Base-by-base conservation (phyloP, 2,797 vertebrate species). In the Paramormyrops hopkinsi region DNA sequence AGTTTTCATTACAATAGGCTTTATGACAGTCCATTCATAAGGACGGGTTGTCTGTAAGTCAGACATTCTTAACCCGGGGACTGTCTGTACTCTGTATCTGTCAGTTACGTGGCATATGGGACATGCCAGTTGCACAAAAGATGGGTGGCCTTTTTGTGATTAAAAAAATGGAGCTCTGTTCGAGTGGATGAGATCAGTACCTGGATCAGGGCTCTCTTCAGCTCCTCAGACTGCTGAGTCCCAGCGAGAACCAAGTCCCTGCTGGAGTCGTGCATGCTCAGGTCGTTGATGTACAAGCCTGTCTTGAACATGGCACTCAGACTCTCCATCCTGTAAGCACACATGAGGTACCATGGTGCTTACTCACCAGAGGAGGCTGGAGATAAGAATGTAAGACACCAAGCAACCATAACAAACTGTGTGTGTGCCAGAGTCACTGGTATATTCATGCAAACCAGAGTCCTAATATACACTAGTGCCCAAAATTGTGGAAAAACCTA, bases 211-310 rank as follows among this genome's bases (percentile, higher is more conserved):
- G 96, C 96, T 92, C 95, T 93, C 91, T 96, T 95, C 44, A 96
- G 94, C 92, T 96, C 96, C 91, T 96, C 95, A 6, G 95, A 96
- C 92, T 96, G 95, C 91, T 96, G 95, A 0, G 94, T 96, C 59
- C 96, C 95, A 0, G 95, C 95, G 92, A 96, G 93, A 88, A 96
- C 95, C 93, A 96, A 92, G 89, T 96, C 95, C 92, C 96, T 94
- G 92, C 95, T 96, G 90, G 95, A 96, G 94, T 96, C 94, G 4
- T 96, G 96, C 96, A 96, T 96, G 93, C 96, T 96, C 82, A 95
- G 93, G 92, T 96, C 96, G 86, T 96, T 96, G 91, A 96, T 94
- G 92, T 96, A 96, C 62, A 96, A 92, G 48, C 96, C 95, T 0
- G 95, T 96, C 91, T 95, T 95, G 88, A 95, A 96, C 95, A 96